A percentile compares a stretch with the other conserved stretches of the same genome.
Evolutionary conservation across 2,113 vertebrate species (phyloP).

Genomic region (Anseranas semipalmata): DNA sequence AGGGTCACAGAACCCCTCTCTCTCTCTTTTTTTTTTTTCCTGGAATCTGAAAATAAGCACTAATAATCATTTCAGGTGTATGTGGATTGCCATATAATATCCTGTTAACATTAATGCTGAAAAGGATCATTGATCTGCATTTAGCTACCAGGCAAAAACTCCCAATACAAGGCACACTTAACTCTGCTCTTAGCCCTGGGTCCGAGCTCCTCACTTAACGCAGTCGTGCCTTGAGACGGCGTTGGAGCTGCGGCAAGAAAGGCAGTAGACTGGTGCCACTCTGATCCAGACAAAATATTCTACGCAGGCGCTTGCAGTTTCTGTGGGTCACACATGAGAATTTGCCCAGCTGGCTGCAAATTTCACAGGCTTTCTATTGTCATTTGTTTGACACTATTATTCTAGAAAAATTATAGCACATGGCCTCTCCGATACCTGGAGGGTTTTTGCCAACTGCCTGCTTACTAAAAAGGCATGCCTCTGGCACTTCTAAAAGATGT

Average conservation of each 20-base stretch:
- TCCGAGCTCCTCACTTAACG: background rate
- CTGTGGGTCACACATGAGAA: background rate
- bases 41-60: background rate
- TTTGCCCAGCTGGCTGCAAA: slow-evolving; percentile 53
- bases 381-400: slow-evolving; percentile 60
- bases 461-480: slow-evolving; percentile 45
- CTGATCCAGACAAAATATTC: slow-evolving; percentile 17
- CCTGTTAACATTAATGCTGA: background rate
- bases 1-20: background rate
- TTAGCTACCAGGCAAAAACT: background rate
- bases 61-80: background rate
- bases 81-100: background rate
- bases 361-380: slow-evolving; percentile 55
- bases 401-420: slow-evolving; percentile 40
- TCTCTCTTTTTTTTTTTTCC: background rate
- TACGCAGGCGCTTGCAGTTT: background rate
- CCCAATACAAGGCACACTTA: background rate
- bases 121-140: background rate
- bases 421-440: slow-evolving; percentile 24
- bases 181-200: background rate
- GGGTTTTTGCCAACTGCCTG: slow-evolving; percentile 42
- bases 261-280: background rate
- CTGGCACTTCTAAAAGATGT: slow-evolving; percentile 29
- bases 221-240: background rate
- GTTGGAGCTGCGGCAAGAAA: background rate